Evolutionary conservation across 1,140 invertebrate genomes (phyloP).

Genomic region (Lucilia cuprina): DNA sequence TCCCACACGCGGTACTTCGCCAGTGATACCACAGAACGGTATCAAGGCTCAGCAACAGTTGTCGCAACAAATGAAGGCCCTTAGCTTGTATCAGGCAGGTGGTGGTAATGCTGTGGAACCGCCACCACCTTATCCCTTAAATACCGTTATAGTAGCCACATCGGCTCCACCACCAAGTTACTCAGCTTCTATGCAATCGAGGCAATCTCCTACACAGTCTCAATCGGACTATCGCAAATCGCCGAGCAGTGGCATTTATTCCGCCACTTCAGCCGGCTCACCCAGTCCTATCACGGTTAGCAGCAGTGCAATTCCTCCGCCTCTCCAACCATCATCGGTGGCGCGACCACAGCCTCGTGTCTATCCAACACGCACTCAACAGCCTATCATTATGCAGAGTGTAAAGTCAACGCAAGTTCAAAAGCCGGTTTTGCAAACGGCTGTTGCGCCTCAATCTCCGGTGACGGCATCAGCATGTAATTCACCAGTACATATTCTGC

Average conservation of each 20-base stretch:
- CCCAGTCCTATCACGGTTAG: slow-evolving; percentile 81
- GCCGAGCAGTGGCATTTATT: slow-evolving; percentile 74
- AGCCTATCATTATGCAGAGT: slow-evolving; percentile 94
- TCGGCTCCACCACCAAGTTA: slow-evolving; percentile 72
- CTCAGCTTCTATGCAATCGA: slow-evolving; percentile 82
- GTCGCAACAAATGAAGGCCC: slow-evolving; percentile 83
- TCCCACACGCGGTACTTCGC: slow-evolving; percentile 77
- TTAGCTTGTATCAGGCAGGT: slow-evolving; percentile 77
- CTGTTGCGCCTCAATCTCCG: slow-evolving; percentile 85
- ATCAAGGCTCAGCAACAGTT: slow-evolving; percentile 79
- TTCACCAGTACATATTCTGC: slow-evolving; percentile 65
- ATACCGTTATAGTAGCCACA: slow-evolving; percentile 70
- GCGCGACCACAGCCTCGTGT: slow-evolving; percentile 77
- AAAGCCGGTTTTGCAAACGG: slow-evolving; percentile 91
- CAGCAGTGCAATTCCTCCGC: slow-evolving; percentile 66
- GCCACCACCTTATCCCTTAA: slow-evolving; percentile 67
- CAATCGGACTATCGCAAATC: slow-evolving; percentile 79
- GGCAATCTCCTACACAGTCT: slow-evolving; percentile 83
- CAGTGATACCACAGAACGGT: slow-evolving; percentile 68
- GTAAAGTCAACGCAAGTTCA: slow-evolving; percentile 94
- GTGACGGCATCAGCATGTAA: slow-evolving; percentile 64
- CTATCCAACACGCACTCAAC: slow-evolving; percentile 79
- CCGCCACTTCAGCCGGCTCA: slow-evolving; percentile 76
- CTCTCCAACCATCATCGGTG: slow-evolving; percentile 65
- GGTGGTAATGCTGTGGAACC: slow-evolving; percentile 72